Evolutionary conservation across 1,140 invertebrate genomes (phyloP).

Genomic region (Lepeophtheirus salmonis): DNA sequence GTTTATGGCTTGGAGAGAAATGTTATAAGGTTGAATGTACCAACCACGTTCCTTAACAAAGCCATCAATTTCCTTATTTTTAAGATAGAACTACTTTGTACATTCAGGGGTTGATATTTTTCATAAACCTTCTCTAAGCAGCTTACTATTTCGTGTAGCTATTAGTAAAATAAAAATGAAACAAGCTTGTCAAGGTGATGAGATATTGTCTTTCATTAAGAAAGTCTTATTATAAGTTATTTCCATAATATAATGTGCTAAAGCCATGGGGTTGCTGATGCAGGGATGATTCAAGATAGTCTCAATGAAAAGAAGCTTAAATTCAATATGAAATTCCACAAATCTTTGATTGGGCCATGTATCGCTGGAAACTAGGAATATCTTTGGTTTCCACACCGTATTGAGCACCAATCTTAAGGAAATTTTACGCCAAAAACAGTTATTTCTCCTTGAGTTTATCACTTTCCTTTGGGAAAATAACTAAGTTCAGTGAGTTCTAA

Average conservation of each 20-base stretch:
- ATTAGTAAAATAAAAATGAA: slow-evolving; percentile 93
- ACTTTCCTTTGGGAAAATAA: background rate
- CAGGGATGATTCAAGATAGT: slow-evolving; percentile 82
- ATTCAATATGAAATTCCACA: slow-evolving; percentile 94
- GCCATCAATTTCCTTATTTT: slow-evolving; percentile 37
- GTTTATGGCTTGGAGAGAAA: slow-evolving; percentile 50
- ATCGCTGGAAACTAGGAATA: slow-evolving; percentile 83
- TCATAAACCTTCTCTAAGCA: slow-evolving; percentile 93
- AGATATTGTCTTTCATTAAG: slow-evolving; percentile 77
- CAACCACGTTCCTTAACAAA: slow-evolving; percentile 39
- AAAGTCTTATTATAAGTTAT: slow-evolving; percentile 95
- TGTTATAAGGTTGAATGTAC: slow-evolving; percentile 54
- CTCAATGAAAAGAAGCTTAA: slow-evolving; percentile 80
- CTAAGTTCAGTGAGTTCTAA: background rate
- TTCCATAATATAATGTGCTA: slow-evolving; percentile 98
- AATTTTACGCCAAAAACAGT: slow-evolving; percentile 41
- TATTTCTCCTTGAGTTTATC: background rate
- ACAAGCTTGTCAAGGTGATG: slow-evolving; percentile 79
- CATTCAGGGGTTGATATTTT: slow-evolving; percentile 67
- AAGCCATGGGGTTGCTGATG: slow-evolving; percentile 72
- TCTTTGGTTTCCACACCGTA: slow-evolving; percentile 78
- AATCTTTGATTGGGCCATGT: slow-evolving; percentile 93
- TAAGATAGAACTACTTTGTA: slow-evolving; percentile 68
- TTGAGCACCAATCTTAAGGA: slow-evolving; percentile 86
- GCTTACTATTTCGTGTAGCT: slow-evolving; percentile 87